Evolutionary conservation across 2,797 vertebrate species (phyloP).

Genomic region (Aphelocoma californica): DNA sequence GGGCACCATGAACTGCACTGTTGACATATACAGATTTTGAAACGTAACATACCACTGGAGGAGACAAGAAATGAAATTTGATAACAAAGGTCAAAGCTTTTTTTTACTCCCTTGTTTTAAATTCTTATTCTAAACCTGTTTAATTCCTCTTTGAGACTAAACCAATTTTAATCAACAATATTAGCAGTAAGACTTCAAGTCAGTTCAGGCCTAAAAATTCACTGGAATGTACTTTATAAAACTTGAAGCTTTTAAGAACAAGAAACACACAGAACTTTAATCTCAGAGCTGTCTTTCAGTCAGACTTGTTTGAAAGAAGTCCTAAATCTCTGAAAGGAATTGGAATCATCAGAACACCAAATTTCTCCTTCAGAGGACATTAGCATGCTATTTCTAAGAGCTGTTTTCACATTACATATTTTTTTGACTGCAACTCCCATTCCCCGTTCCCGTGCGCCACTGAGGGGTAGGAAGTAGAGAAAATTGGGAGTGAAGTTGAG

Average conservation of each 20-base stretch:
- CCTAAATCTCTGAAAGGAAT: neutral
- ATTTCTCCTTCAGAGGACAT: neutral
- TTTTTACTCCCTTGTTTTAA: neutral
- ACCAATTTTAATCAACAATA: neutral
- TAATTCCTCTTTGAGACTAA: neutral
- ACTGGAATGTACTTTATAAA: neutral
- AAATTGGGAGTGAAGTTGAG: neutral
- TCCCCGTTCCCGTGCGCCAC: fast-evolving
- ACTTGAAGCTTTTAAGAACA: neutral
- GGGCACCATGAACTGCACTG: neutral
- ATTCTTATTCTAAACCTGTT: neutral
- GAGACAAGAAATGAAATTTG: neutral
- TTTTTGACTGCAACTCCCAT: neutral
- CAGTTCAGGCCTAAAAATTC: neutral
- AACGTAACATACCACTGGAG: neutral
- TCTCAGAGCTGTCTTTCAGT: neutral
- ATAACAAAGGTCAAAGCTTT: neutral
- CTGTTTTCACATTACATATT: neutral
- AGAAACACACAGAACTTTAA: neutral
- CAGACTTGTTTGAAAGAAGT: neutral
- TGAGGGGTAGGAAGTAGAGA: neutral
- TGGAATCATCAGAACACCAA: neutral
- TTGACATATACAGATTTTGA: neutral
- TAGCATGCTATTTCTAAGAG: neutral
- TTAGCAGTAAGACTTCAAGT: neutral